phyloP scores from a whole-genome alignment of 2,113 vertebrate species.

The Cyphomyrus discorhynchus region DNA sequence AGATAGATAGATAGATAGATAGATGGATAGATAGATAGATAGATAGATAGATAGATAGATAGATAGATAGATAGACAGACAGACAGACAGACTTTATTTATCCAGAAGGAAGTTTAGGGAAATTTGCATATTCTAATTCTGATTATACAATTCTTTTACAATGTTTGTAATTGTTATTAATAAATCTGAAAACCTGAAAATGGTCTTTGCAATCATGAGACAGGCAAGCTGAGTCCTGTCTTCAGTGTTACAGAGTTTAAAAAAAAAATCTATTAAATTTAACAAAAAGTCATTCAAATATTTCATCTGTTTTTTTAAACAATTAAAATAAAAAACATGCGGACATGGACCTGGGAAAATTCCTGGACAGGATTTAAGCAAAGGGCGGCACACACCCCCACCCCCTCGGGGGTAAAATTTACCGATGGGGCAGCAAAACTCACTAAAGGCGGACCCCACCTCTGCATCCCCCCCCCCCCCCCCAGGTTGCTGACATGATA shows the following conservation, averaged over 20 bases:
- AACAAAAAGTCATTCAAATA: neutral
- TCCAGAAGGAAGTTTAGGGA: no score
- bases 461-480: no score
- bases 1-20: no score
- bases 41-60: no score
- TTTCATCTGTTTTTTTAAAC: neutral
- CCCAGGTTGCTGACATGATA: neutral
- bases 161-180: neutral
- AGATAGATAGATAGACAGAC: no score
- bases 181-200: neutral
- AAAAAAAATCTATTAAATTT: neutral
- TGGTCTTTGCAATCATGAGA: neutral
- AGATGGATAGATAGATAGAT: no score
- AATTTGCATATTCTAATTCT: neutral
- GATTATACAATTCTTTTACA: neutral
- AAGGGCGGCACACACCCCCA: no score
- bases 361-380: neutral
- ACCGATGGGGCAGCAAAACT: neutral
- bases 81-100: no score
- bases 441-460: neutral
- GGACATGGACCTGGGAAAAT: neutral
- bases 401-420: neutral
- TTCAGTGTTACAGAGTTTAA: neutral
- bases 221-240: neutral
- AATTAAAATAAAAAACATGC: neutral